Evolutionary conservation across 2,888 invertebrate genomes (phyloP), one percentile per base, ranked within the genome.

Genomic region (Seira musarum): DNA sequence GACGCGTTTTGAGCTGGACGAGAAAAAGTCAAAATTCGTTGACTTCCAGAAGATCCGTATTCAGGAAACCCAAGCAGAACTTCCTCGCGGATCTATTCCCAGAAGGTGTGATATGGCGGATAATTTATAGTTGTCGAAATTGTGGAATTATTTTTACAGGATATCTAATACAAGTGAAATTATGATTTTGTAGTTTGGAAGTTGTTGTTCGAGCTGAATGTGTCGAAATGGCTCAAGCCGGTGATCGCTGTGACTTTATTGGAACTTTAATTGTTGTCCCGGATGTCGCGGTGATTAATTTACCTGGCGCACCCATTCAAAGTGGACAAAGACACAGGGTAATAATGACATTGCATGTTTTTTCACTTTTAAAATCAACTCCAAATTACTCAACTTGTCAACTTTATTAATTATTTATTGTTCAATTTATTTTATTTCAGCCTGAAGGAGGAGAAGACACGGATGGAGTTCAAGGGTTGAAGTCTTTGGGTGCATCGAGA

Each of bases 41-140:
- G 99, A 99, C 90, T 99, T 99, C 89, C 99, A 99, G 90, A 99
- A 99, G 91, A 94, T 97, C 1, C 92, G 98, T 74, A 95, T 99
- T 85, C 99, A 99, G 89, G 99, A 99, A 90, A 97, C 97, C 0
- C 99, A 99, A 89, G 93, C 96, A 0, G 99, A 99, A 89, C 90
- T 99, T 40, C 99, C 99, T 0, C 90, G 98, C 64, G 99, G 99
- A 2, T 96, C 96, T 88, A 98, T 99, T 87, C 99, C 99, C 0
- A 91, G 99, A 53, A 97, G 97, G 91, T 92, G 87, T 81, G 30
- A n/a, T n/a, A n/a, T n/a, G n/a, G n/a, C n/a, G n/a, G n/a, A n/a
- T n/a, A n/a, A n/a, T n/a, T n/a, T n/a, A n/a, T n/a, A n/a, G n/a
- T n/a, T n/a, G n/a, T n/a, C n/a, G n/a, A 30, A 30, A 8, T 30